Conservation (phyloP, 1,140 invertebrate species). For the Carposina sasakii region DNA sequence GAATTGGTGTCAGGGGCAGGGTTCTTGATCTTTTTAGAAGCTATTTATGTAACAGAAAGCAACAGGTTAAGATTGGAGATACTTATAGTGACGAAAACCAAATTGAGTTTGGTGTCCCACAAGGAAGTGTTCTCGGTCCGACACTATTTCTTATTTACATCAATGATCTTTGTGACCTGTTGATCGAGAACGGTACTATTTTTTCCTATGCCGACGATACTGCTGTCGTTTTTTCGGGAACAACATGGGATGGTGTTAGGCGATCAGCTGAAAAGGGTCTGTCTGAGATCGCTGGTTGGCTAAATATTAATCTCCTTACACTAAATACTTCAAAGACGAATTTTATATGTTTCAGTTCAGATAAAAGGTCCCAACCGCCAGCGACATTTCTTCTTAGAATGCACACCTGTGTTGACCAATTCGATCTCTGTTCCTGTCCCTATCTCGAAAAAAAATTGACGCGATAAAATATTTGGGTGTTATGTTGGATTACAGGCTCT, state of each 20-base stretch:
- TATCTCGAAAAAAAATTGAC: too few relatives aligned
- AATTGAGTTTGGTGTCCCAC: not conserved
- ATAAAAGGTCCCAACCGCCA: not conserved
- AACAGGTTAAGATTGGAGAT: not conserved
- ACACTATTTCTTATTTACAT: constrained; percentile 1
- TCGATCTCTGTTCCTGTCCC: too few relatives aligned
- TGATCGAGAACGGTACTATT: not conserved
- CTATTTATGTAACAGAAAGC: not conserved
- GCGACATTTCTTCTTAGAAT: not conserved
- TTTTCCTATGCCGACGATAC: not conserved
- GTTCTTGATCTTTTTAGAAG: not conserved
- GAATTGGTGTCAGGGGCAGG: not conserved
- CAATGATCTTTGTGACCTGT: not conserved
- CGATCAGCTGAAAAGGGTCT: not conserved
- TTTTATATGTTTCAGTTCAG: not conserved
- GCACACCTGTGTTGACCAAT: too few relatives aligned
- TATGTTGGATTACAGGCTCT: too few relatives aligned
- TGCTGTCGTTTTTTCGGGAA: not conserved
- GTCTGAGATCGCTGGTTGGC: not conserved
- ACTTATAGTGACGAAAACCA: not conserved
- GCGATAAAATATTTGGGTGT: too few relatives aligned
- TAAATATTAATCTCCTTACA: not conserved
- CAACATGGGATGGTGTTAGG: not conserved
- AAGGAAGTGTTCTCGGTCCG: too few relatives aligned
- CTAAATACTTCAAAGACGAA: not conserved